Evolutionary conservation across 2,888 invertebrate species (phyloP).

Genomic region (Polymixis lichenea): DNA sequence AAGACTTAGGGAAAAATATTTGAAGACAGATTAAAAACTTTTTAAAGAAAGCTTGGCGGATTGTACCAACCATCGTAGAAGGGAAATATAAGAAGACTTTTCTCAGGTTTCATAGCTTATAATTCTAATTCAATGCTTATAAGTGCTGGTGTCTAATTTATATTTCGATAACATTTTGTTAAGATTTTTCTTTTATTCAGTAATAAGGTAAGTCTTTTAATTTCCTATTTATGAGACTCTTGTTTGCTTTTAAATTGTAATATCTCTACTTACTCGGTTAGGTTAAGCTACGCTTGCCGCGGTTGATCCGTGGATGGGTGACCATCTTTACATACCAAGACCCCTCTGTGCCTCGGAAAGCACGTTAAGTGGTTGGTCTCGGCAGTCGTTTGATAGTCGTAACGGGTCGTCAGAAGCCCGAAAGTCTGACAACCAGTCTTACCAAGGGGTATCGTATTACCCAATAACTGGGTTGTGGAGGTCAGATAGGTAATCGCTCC

Average conservation of each 20-base stretch:
- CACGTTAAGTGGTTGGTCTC: too few relatives aligned
- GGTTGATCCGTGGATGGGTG: not conserved
- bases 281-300: not conserved
- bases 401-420: too few relatives aligned
- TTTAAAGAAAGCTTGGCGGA: constrained; percentile 67
- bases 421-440: too few relatives aligned
- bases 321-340: too few relatives aligned
- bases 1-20: constrained; percentile 59
- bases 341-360: too few relatives aligned
- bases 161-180: constrained; percentile 15
- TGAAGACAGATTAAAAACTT: constrained; percentile 74
- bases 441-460: too few relatives aligned
- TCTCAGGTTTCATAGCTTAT: constrained; percentile 38
- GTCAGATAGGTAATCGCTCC: too few relatives aligned
- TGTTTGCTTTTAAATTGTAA: not conserved
- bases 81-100: constrained; percentile 68
- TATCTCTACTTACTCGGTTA: not conserved
- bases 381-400: too few relatives aligned
- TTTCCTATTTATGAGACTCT: not conserved
- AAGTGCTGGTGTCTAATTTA: constrained; percentile 8
- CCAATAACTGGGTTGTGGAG: too few relatives aligned
- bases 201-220: not conserved
- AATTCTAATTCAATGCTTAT: constrained; percentile 37
- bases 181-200: not conserved
- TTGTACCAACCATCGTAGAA: constrained; percentile 64